Conservation (phyloP, 2,797 vertebrate genomes). For the Bryconaethiops microstoma region DNA sequence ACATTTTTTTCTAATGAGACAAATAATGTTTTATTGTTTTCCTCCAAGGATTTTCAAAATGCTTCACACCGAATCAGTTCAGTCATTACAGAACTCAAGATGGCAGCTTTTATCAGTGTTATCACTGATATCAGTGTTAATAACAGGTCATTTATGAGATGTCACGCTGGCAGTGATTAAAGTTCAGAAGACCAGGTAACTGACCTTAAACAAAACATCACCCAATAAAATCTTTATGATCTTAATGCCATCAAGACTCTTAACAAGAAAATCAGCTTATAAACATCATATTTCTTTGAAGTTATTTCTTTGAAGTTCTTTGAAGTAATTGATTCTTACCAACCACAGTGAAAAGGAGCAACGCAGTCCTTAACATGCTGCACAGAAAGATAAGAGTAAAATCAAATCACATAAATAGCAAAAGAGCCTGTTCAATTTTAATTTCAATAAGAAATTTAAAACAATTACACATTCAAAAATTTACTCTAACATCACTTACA, state of each 20-base stretch:
- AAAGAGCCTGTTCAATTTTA: background rate
- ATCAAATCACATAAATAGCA: background rate
- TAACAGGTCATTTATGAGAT: background rate
- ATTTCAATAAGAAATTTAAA: background rate
- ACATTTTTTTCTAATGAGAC: no score
- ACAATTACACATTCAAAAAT: no score
- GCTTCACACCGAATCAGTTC: background rate
- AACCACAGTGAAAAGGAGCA: conserved; percentile 68
- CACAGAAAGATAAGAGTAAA: conserved; percentile 30
- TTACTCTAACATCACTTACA: no score
- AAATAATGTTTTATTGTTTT: background rate
- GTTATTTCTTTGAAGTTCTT: conserved; percentile 9
- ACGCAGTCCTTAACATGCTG: conserved; percentile 70
- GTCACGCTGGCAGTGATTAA: conserved; percentile 8
- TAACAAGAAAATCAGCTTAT: background rate
- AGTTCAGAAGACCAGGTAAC: background rate
- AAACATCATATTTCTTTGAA: conserved; percentile 2
- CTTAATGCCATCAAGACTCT: background rate
- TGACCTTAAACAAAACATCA: background rate
- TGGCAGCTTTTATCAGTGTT: background rate
- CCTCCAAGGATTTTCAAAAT: background rate
- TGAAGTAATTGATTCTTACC: conserved; percentile 72
- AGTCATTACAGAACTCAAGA: background rate
- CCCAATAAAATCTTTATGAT: background rate
- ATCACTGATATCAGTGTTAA: background rate